Percentiles rank a stretch among this genome's conserved stretches.
Conservation (phyloP, 2,888 invertebrate genomes). For the Hemaris fuciformis region DNA sequence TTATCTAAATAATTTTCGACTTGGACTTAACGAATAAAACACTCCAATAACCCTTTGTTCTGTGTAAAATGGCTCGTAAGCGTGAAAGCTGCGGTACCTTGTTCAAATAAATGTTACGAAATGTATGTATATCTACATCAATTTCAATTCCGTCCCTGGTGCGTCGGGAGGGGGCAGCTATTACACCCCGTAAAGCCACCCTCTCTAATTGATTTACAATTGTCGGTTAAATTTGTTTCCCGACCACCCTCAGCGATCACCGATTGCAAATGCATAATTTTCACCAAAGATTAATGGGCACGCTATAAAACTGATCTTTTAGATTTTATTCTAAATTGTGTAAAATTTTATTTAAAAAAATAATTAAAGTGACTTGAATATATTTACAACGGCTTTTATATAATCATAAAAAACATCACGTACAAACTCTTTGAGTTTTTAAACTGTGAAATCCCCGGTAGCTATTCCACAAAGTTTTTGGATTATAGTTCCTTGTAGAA, state of each 20-base stretch:
- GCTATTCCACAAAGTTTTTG: not conserved
- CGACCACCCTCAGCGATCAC: conserved; percentile 71
- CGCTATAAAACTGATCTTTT: not conserved
- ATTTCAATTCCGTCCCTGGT: conserved; percentile 56
- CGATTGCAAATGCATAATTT: conserved; percentile 50
- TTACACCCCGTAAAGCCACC: conserved; percentile 75
- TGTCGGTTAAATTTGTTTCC: conserved; percentile 82
- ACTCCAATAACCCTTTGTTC: not conserved
- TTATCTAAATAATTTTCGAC: too few relatives aligned
- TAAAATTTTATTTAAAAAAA: not conserved
- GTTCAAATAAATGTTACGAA: not conserved
- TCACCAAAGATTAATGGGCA: conserved; percentile 6
- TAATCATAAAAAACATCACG: too few relatives aligned
- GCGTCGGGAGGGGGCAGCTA: conserved; percentile 57
- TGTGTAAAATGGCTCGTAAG: not conserved
- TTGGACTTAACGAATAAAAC: not conserved
- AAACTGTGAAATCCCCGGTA: too few relatives aligned
- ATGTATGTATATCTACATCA: not conserved
- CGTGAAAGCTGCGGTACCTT: not conserved
- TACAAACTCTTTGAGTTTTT: too few relatives aligned
- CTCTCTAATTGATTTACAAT: conserved; percentile 82
- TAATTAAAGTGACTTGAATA: not conserved
- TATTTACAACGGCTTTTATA: too few relatives aligned
- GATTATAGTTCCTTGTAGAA: not conserved
- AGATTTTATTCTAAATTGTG: not conserved